These are phyloP conservation scores for Synanthedon vespiformis DNA, from an alignment of 2,888 invertebrate genomes.

Conservation along the genomic window DNA sequence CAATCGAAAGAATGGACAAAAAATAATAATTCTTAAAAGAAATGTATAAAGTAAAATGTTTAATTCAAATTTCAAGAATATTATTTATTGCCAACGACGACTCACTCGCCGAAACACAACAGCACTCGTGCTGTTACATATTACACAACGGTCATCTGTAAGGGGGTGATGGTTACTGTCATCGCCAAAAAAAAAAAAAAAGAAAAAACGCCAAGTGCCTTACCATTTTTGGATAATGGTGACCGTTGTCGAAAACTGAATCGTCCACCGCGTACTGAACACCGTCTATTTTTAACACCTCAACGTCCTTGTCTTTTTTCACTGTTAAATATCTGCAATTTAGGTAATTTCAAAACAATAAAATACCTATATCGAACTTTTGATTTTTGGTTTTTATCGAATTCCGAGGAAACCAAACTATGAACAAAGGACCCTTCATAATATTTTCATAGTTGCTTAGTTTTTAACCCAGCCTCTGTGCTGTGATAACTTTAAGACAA, in stretches of 20 bases:
- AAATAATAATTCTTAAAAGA: too few relatives aligned
- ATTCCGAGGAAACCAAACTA: background rate
- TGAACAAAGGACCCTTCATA: too few relatives aligned
- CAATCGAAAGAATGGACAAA: too few relatives aligned
- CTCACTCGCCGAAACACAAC: too few relatives aligned
- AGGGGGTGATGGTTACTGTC: background rate
- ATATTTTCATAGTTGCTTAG: too few relatives aligned
- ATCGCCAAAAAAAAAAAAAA: background rate
- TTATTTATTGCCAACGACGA: too few relatives aligned
- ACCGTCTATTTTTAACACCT: conserved; percentile 66
- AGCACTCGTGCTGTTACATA: background rate
- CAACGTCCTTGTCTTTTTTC: conserved; percentile 29
- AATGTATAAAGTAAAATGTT: too few relatives aligned
- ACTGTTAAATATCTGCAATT: conserved; percentile 38
- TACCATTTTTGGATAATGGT: conserved; percentile 39
- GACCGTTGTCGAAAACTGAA: conserved; percentile 78
- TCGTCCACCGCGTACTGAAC: conserved; percentile 67
- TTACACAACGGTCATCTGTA: background rate
- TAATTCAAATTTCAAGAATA: too few relatives aligned
- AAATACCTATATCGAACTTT: background rate
- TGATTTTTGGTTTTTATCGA: background rate
- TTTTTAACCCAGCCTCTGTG: too few relatives aligned
- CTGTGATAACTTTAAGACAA: too few relatives aligned
- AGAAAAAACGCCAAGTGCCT: conserved; percentile 6
- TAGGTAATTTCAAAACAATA: too few relatives aligned